A percentile compares a stretch with the other conserved stretches of the same genome.
Evolutionary conservation across 2,797 vertebrate species (phyloP).

Genomic region (Prionace glauca): DNA sequence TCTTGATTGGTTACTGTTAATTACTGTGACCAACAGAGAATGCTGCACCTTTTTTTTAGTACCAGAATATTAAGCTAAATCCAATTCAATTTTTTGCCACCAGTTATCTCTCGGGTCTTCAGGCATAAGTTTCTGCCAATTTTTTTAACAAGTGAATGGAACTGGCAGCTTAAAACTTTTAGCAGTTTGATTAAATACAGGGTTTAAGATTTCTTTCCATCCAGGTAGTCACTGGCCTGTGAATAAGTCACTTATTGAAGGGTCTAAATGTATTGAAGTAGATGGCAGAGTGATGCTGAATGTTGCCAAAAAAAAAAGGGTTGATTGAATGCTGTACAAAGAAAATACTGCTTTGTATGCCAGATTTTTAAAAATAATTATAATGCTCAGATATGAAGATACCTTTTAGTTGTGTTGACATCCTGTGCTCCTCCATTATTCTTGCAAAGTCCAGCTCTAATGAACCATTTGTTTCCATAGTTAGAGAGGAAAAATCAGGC

Average conservation of each 20-base stretch:
- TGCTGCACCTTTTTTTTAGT: slow-evolving; percentile 21
- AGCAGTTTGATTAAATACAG: slow-evolving; percentile 12
- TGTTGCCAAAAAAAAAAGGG: background rate
- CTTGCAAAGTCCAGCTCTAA: background rate
- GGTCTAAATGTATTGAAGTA: background rate
- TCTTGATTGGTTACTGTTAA: background rate
- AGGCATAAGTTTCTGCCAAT: background rate
- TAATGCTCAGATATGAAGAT: background rate
- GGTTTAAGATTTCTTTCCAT: slow-evolving; percentile 36
- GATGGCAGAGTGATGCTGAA: background rate
- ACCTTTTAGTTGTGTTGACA: background rate
- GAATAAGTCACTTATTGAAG: background rate
- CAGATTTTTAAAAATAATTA: background rate
- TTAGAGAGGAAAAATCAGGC: background rate
- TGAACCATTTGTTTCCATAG: slow-evolving; percentile 12
- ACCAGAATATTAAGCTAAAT: slow-evolving; percentile 38
- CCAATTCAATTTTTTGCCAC: slow-evolving; percentile 11
- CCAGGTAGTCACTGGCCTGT: slow-evolving; percentile 34
- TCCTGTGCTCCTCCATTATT: background rate
- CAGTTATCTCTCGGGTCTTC: slow-evolving; percentile 16
- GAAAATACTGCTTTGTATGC: slow-evolving; percentile 12
- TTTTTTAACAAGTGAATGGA: background rate
- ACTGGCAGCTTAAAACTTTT: slow-evolving; percentile 15
- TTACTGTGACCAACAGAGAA: slow-evolving; percentile 29
- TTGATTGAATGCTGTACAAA: background rate